Percentiles rank a stretch among this genome's conserved stretches.
phyloP scores from a whole-genome alignment of 2,797 vertebrate genomes.

The Spondyliosoma cantharus region DNA sequence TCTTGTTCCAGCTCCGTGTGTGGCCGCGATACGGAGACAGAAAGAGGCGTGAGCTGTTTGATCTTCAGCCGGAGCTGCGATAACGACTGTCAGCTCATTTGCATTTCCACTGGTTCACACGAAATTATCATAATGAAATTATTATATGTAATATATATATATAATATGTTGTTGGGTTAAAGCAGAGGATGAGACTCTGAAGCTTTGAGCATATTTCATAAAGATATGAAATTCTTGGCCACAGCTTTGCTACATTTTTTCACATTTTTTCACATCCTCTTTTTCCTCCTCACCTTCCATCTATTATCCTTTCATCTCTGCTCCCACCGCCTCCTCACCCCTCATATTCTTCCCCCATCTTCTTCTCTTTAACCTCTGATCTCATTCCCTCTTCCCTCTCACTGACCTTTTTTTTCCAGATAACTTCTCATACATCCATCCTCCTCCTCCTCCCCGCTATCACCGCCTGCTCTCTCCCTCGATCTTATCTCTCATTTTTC shows the following conservation, averaged over 20 bases:
- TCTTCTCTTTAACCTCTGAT: constrained; percentile 26
- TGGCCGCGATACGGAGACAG: neutral
- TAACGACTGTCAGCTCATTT: neutral
- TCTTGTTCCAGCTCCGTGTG: neutral
- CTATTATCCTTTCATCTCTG: neutral
- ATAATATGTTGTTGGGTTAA: too few relatives aligned
- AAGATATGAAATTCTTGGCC: too few relatives aligned
- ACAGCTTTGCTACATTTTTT: neutral
- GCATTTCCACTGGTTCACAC: neutral
- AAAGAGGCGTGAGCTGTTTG: neutral
- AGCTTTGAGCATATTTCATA: neutral
- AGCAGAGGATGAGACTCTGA: neutral
- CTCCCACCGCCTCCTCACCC: neutral
- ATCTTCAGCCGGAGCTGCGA: neutral
- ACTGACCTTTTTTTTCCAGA: neutral
- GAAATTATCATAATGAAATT: too few relatives aligned
- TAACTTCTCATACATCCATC: neutral
- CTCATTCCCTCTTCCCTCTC: neutral
- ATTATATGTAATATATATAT: too few relatives aligned
- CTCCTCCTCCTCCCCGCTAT: neutral
- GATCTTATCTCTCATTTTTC: neutral
- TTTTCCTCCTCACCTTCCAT: neutral
- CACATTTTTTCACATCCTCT: neutral
- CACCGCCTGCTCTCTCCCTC: neutral
- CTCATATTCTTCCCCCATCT: neutral